phyloP scores from a whole-genome alignment of 1,140 invertebrate species.

The Zophobas morio region DNA sequence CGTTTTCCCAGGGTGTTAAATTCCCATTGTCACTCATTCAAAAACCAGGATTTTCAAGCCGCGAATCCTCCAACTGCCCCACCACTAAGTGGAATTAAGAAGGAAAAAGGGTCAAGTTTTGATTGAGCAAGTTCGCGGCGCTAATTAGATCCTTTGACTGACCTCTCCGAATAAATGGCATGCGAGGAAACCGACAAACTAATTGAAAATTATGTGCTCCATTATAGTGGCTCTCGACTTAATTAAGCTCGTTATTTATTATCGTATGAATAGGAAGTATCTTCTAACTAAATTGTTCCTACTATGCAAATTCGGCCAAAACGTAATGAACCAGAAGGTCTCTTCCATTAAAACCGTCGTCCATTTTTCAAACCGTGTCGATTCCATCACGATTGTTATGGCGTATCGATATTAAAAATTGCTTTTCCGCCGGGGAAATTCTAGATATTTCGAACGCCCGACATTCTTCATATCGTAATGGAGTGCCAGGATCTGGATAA shows the following conservation, averaged over 20 bases:
- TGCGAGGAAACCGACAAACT: constrained; percentile 33
- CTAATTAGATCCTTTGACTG: constrained; percentile 23
- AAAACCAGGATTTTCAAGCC: no score
- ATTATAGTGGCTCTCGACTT: constrained; percentile 37
- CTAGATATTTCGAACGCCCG: background rate
- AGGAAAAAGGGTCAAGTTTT: constrained; percentile 3
- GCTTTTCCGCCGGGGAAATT: background rate
- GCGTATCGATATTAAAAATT: constrained; percentile 27
- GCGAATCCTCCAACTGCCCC: no score
- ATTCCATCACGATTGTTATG: constrained; percentile 5
- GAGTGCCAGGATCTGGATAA: background rate
- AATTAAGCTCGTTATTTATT: constrained; percentile 39
- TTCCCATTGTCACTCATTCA: no score
- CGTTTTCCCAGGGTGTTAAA: no score
- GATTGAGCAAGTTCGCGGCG: constrained; percentile 21
- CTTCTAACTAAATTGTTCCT: constrained; percentile 31
- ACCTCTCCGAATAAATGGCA: constrained; percentile 27
- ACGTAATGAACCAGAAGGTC: background rate
- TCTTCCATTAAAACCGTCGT: background rate
- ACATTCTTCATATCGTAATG: constrained; percentile 13
- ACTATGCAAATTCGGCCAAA: constrained; percentile 12
- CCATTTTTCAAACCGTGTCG: background rate
- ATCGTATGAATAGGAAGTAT: constrained; percentile 42
- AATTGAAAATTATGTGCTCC: constrained; percentile 41
- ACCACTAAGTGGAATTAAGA: no score